Percentiles rank a stretch among this genome's conserved stretches.
Conservation (phyloP, 2,113 vertebrate genomes). For the Dipodomys spectabilis region DNA sequence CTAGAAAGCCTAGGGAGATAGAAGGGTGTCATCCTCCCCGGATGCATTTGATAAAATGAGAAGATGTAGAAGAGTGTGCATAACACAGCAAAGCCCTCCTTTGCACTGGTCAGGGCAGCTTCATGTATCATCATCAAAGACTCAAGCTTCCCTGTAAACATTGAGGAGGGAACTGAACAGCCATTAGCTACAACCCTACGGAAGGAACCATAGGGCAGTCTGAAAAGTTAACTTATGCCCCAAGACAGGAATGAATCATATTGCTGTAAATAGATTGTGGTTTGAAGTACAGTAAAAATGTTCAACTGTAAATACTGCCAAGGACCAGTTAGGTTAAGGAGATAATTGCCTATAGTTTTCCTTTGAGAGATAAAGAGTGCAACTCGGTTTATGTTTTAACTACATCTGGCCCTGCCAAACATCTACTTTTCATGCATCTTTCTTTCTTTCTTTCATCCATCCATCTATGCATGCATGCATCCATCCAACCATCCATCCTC, state of each 20-base stretch:
- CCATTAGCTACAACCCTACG: background rate
- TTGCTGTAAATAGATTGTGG: background rate
- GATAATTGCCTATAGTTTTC: background rate
- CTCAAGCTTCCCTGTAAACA: background rate
- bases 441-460: background rate
- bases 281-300: background rate
- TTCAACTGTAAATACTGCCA: background rate
- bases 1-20: background rate
- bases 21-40: background rate
- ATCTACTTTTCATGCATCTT: background rate
- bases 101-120: background rate
- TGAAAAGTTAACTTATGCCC: background rate
- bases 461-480: too few relatives aligned
- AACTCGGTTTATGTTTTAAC: background rate
- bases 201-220: background rate
- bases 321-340: background rate
- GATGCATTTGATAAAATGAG: background rate
- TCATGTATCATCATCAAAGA: background rate
- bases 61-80: background rate
- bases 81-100: background rate
- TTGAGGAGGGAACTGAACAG: background rate
- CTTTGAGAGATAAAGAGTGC: background rate
- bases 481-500: background rate
- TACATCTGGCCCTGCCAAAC: background rate
- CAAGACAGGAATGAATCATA: background rate